Conservation (phyloP, 2,797 vertebrate genomes). For the Decapterus maruadsi region DNA sequence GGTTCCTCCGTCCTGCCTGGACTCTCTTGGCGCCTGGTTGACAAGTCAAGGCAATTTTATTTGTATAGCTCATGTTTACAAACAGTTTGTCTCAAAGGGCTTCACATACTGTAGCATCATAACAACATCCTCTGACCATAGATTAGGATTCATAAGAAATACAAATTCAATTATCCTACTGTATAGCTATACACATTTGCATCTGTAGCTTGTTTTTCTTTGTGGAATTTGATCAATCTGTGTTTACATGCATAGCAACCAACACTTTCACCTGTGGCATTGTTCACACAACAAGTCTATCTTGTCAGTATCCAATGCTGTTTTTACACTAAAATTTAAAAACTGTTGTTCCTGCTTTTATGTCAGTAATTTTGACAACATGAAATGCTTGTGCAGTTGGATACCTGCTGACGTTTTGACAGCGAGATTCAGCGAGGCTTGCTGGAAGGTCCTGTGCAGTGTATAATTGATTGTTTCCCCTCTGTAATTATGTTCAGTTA, state of each 20-base stretch:
- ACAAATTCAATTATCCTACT: background rate
- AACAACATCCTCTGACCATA: no score
- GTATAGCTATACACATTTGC: background rate
- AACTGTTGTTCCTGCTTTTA: background rate
- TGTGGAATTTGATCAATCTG: background rate
- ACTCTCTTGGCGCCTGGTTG: no score
- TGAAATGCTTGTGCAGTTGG: constrained; percentile 12
- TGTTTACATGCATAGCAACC: background rate
- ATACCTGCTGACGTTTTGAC: constrained; percentile 31
- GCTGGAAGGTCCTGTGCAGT: constrained; percentile 7
- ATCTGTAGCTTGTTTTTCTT: background rate
- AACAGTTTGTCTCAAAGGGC: no score
- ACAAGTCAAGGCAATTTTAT: no score
- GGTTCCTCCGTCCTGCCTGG: no score
- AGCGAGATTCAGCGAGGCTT: constrained; percentile 12
- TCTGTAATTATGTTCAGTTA: constrained; percentile 48
- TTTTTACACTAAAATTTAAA: background rate
- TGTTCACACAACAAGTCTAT: no score
- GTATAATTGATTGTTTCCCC: constrained; percentile 34
- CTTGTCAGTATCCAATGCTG: background rate
- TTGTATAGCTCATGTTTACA: no score
- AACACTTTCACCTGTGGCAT: background rate
- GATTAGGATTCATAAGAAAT: background rate
- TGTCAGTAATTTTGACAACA: constrained; percentile 28
- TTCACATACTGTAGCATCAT: no score